Evolutionary conservation across 1,140 invertebrate genomes (phyloP).

Genomic region (Temnothorax longispinosus): DNA sequence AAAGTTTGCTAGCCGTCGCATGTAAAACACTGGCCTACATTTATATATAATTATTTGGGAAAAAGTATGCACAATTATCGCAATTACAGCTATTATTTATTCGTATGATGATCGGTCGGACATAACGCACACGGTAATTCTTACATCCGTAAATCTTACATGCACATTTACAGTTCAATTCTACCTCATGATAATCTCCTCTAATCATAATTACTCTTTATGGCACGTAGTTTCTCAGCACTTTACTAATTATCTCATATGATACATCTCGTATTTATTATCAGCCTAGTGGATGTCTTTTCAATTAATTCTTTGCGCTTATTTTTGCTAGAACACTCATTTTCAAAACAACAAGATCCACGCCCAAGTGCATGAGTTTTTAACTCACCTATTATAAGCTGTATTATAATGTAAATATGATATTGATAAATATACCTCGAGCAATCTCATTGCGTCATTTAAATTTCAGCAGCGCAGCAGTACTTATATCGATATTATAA

Average conservation of each 20-base stretch:
- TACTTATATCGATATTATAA: not conserved
- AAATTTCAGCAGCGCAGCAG: not conserved
- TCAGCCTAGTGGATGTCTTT: not conserved
- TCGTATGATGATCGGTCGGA: not conserved
- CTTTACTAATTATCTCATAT: not conserved
- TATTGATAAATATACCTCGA: not conserved
- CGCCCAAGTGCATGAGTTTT: not conserved
- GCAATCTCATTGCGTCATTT: not conserved
- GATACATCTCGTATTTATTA: conserved; percentile 11
- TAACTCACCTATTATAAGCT: not conserved
- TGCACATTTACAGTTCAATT: not conserved
- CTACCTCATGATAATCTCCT: not conserved
- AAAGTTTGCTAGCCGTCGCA: not conserved
- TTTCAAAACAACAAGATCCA: not conserved
- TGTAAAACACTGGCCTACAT: conserved; percentile 46
- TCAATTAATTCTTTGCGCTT: not conserved
- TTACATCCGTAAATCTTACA: not conserved
- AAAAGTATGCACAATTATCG: not conserved
- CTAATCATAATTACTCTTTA: conserved; percentile 42
- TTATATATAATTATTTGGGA: conserved; percentile 21
- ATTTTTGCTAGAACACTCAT: not conserved
- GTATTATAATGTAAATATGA: not conserved
- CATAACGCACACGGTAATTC: not conserved
- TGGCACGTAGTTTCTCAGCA: conserved; percentile 48
- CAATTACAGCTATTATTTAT: conserved; percentile 9